These are phyloP conservation scores for Hippolais icterina DNA, from an alignment of 2,113 vertebrate species.

Conservation along the genomic window DNA sequence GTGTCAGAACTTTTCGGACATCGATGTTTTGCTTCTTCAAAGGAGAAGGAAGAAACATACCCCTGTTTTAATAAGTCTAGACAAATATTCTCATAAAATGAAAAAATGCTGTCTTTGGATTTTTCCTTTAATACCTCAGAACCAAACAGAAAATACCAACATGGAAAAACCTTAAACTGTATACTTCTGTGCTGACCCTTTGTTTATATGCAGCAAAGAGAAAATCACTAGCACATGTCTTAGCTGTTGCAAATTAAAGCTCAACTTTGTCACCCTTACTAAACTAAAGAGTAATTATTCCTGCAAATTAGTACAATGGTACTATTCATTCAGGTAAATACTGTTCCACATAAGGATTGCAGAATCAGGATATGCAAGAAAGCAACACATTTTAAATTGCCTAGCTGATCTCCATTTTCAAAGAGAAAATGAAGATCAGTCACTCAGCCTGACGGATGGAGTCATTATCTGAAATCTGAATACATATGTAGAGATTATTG, in stretches of 20 bases:
- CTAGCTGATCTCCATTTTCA: constrained; percentile 2
- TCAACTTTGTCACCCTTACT: constrained; percentile 51
- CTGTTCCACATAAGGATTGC: neutral
- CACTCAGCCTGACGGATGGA: neutral
- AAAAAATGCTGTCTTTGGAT: neutral
- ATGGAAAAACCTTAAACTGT: neutral
- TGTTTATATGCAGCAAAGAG: constrained; percentile 36
- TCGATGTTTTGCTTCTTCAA: neutral
- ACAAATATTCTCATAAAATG: neutral
- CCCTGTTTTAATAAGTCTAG: neutral
- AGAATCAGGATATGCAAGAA: constrained; percentile 1
- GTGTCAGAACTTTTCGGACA: neutral
- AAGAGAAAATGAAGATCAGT: constrained; percentile 23
- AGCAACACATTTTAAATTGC: constrained; percentile 6
- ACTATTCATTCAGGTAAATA: constrained; percentile 56
- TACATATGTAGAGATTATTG: neutral
- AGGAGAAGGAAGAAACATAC: neutral
- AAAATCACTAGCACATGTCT: constrained; percentile 61
- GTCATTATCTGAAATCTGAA: neutral
- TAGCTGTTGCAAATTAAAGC: constrained; percentile 44
- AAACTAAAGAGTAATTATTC: constrained; percentile 43
- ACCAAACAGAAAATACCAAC: constrained; percentile 24
- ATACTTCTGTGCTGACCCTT: neutral
- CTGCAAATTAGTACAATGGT: constrained; percentile 41
- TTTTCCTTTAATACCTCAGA: neutral